Conservation (phyloP, 2,888 invertebrate genomes). For the Apamea crenata region DNA sequence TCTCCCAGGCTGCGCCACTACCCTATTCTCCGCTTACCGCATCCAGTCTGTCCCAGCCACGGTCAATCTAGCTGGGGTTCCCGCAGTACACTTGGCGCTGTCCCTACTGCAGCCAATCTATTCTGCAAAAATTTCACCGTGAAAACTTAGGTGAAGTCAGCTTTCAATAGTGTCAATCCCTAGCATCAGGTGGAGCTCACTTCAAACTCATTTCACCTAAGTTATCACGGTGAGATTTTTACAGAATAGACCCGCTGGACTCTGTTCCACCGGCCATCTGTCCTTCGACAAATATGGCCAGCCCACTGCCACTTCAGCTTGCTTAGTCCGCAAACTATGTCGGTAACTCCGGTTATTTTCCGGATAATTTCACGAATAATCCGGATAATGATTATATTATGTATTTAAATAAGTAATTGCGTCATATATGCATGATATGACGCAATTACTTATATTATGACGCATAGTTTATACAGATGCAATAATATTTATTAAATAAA, state of each 20-base stretch:
- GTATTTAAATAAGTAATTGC: neutral
- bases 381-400: neutral
- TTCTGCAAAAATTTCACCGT: too few species aligned
- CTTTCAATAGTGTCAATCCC: too few species aligned
- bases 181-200: too few species aligned
- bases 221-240: too few species aligned
- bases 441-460: too few species aligned
- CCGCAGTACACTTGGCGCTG: neutral
- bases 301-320: neutral
- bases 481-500: neutral
- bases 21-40: neutral
- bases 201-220: too few species aligned
- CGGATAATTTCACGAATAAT: neutral
- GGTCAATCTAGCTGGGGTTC: neutral
- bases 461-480: slow-evolving; percentile 4
- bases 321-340: neutral
- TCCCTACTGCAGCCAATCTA: neutral
- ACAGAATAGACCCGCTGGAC: too few species aligned
- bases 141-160: too few species aligned
- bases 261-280: neutral
- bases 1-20: neutral
- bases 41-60: neutral
- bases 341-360: too few species aligned
- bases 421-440: neutral
- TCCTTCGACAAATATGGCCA: neutral